These are phyloP conservation scores for Vultur gryphus DNA, from an alignment of 2,797 vertebrate genomes.

Conservation along the genomic window DNA sequence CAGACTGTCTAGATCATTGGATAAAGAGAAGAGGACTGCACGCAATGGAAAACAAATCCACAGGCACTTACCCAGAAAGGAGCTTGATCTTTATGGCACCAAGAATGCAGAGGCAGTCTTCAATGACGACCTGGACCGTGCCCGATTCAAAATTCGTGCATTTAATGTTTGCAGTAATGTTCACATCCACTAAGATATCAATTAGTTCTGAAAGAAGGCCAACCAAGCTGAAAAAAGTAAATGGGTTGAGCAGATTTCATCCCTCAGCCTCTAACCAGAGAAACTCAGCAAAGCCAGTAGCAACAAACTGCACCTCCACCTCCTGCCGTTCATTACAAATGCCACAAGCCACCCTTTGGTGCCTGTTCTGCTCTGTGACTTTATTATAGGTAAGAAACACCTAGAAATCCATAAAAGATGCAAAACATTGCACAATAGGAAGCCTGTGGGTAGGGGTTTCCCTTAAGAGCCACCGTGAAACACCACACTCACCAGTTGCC, in stretches of 20 bases:
- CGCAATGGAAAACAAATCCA: not conserved
- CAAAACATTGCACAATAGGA: fast-evolving
- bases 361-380: not conserved
- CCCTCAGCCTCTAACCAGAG: not conserved
- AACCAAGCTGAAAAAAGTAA: not conserved
- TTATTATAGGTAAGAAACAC: not conserved
- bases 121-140: not conserved
- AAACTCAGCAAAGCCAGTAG: not conserved
- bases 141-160: not conserved
- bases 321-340: not conserved
- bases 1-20: not conserved
- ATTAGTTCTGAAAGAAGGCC: constrained; percentile 14
- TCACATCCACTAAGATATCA: constrained; percentile 5
- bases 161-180: not conserved
- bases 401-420: not conserved
- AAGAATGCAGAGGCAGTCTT: constrained; percentile 23
- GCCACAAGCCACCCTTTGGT: not conserved
- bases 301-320: not conserved
- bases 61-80: constrained; percentile 21
- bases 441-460: not conserved
- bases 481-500: constrained; percentile 25
- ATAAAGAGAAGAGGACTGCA: not conserved
- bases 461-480: fast-evolving
- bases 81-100: not conserved
- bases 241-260: not conserved